Evolutionary conservation across 2,113 vertebrate species (phyloP), one percentile per base, ranked within the genome.

Genomic region (Panthera uncia): DNA sequence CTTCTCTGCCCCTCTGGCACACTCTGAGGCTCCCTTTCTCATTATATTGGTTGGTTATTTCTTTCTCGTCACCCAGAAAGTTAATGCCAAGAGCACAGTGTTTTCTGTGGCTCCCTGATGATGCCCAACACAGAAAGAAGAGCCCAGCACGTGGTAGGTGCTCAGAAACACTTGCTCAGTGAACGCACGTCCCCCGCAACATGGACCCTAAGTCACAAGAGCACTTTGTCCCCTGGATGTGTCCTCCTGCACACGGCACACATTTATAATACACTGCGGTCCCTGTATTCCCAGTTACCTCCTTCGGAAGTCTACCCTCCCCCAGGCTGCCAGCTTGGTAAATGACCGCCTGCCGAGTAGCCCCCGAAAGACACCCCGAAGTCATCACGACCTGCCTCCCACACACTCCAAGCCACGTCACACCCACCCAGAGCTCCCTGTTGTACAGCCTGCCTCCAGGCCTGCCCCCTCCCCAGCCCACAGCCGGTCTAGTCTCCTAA

Each of bases 41-140:
- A 0, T 13, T 13, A 16, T 21, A 5, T 7, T 1, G 3, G 14
- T 18, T 0, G 4, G 33, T 33, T 6, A 5, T 33, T 36, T 73
- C 66, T 33, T 12, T 5, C 41, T 12, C 27, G 19, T 73, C 66
- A 5, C 55, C 41, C 50, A 19, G 76, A 82, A 63, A 50, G 52
- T 1, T 23, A 7, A 7, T 27, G 10, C 52, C 5, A 13, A 38
- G 68, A 41, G 68, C 33, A 74, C 78, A 41, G 66, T 10, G 66
- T 4, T n/a, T 29, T 14, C 33, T 1, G 1, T 9, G 5, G 12
- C 25, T 19, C 55, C 41, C 6, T 5, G 48, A 48, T 7, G 6
- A 5, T 12, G 15, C n/a, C 57, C 14, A 16, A 19, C 52, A 38
- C 23, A 5, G 13, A 38, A n/a, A 38, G n/a, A 33, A 63, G 23